These are phyloP conservation scores for Littorina saxatilis DNA, from an alignment of 1,140 invertebrate species.

Conservation along the genomic window DNA sequence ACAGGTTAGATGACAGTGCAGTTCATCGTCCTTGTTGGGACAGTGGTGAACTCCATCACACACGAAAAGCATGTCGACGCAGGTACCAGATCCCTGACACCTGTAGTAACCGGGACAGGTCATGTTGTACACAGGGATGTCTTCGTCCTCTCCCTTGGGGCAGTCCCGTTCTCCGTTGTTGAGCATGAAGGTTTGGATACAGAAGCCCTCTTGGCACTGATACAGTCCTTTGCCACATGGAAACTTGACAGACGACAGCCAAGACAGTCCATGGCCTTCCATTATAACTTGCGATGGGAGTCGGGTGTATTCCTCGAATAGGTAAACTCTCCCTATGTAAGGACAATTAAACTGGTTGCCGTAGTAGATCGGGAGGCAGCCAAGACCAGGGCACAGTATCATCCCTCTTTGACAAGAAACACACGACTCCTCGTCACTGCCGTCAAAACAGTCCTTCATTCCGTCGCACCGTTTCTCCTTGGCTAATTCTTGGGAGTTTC, in stretches of 20 bases:
- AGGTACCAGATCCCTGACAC: not conserved
- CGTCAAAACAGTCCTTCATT: slow-evolving; percentile 33
- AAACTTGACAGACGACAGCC: not conserved
- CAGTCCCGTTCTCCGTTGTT: slow-evolving; percentile 42
- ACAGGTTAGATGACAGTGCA: slow-evolving; percentile 29
- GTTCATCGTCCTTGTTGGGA: slow-evolving; percentile 37
- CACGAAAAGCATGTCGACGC: slow-evolving; percentile 26
- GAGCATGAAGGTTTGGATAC: slow-evolving; percentile 38
- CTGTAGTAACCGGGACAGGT: slow-evolving; percentile 20
- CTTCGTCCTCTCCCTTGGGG: slow-evolving; percentile 38
- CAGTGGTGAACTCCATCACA: slow-evolving; percentile 39
- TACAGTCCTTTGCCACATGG: slow-evolving; percentile 15
- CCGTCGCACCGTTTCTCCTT: slow-evolving; percentile 25
- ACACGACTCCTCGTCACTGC: slow-evolving; percentile 39
- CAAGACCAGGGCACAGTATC: slow-evolving; percentile 21
- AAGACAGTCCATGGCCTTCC: slow-evolving; percentile 37
- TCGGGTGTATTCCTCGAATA: not conserved
- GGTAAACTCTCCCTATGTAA: not conserved
- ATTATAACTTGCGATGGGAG: not conserved
- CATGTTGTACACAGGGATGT: not conserved
- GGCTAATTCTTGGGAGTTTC: not conserved
- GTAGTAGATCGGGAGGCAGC: slow-evolving; percentile 3
- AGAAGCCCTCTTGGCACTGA: slow-evolving; percentile 17
- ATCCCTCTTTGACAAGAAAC: not conserved
- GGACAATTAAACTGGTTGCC: not conserved